Evolutionary conservation across 1,140 invertebrate genomes (phyloP).

Genomic region (Pogonomyrmex californicus): DNA sequence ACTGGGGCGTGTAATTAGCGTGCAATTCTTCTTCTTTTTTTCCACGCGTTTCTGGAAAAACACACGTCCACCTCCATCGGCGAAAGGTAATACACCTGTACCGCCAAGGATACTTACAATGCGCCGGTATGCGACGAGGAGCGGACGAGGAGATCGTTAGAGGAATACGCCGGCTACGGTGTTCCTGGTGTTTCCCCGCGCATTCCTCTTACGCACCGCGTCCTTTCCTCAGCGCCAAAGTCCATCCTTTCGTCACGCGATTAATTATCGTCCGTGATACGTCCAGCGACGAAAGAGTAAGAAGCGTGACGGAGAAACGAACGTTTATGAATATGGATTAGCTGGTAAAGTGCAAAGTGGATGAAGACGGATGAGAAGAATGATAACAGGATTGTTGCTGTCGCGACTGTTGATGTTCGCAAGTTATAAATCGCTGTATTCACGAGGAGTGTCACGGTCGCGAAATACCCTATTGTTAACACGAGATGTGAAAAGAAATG

Average conservation of each 20-base stretch:
- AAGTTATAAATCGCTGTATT: neutral
- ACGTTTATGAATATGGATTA: too few species aligned
- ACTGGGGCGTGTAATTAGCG: slow-evolving; percentile 17
- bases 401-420: too few species aligned
- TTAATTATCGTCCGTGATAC: neutral
- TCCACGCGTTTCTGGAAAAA: slow-evolving; percentile 12
- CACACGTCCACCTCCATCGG: neutral
- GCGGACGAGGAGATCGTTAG: neutral
- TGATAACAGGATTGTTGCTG: neutral
- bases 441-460: neutral
- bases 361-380: too few species aligned
- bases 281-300: neutral
- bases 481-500: neutral
- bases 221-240: neutral
- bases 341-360: too few species aligned
- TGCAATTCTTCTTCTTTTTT: neutral
- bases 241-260: too few species aligned
- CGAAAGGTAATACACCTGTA: neutral
- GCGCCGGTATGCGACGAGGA: neutral
- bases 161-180: neutral
- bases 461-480: neutral
- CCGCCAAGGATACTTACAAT: slow-evolving; percentile 30
- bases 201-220: neutral
- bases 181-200: neutral
- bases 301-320: too few species aligned